Base-by-base conservation (phyloP, 2,888 invertebrate species). In the Tubulanus polymorphus region DNA sequence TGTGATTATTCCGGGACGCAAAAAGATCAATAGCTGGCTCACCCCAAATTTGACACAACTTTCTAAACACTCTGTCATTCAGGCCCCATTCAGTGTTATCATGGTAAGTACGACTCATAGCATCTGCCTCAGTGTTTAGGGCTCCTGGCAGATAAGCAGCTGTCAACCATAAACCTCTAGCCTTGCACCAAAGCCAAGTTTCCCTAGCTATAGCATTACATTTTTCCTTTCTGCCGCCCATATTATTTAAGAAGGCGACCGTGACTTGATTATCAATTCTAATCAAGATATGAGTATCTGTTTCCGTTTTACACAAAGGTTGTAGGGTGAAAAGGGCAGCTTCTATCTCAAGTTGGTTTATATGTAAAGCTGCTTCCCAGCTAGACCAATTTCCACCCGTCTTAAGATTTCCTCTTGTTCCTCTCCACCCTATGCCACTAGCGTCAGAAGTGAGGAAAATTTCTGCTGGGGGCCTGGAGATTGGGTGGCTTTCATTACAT, bases 11-110 rank as follows among this genome's bases (percentile, higher is more conserved):
- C 27, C 56, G 10, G 18, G 47, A 51, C 15, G 55, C 55, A 41
- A 55, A 55, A 25, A 55, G 12, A 18, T 55, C 55, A 32, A 52
- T 53, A n/a, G 32, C 37, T 35, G 56, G 52, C n/a, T 18, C 8
- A 12, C 29, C 41, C 30, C 47, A 55, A 3, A 23, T 8, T 5
- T 51, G 8, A 37, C 25, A 27, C 5, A 55, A 28, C 3, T 6
- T 41, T 18, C 45, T 23, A 28, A 51, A 51, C 10, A 51, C 29
- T 23, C 10, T 26, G 1, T 10, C n/a, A 45, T 55, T 30, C 10
- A 55, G 35, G n/a, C 28, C 37, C 55, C 55, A 55, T 51, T 55
- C 55, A 18, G 23, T 37, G 25, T 37, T 37, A 50, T 41, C 50
- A 28, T 50, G 28, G 12, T 35, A 27, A 3, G 5, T 37, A 29